Base-by-base conservation (phyloP, 2,888 invertebrate genomes). In the Melanchra persicariae region DNA sequence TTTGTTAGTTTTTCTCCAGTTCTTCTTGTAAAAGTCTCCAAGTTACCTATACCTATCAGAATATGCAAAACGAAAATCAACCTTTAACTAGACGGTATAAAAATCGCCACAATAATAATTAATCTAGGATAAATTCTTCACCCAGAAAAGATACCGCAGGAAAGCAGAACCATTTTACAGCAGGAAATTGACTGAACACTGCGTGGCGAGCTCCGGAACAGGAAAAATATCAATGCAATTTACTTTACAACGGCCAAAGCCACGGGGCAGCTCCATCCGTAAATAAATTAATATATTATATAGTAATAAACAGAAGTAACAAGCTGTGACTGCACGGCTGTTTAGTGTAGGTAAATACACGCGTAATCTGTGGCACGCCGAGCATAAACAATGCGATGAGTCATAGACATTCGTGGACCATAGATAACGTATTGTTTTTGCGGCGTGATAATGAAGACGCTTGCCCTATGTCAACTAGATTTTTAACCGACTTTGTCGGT, bases 311-410 rank as follows among this genome's bases (percentile, higher is more conserved):
- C 49, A 55, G 51, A 73, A 73, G 51, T 61, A 74, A 70, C 62
- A 79, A 47, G 58, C 70, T 65, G 63, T 78, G 70, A 70, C 70
- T 54, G 45, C 61, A 62, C 68, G 64, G 64, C 61, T 77, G 47
- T 59, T 70, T 70, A 54, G 58, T 72, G 51, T 81, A n/a, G n/a
- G n/a, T n/a, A n/a, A n/a, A 68, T 81, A 72, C 74, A 54, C 60
- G 60, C n/a, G 24, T 82, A 84, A 82, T 84, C 84, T 82, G 71
- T 77, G 77, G 82, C 69, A 82, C 51, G 80, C 63, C 67, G 64
- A 52, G 57, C 30, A 58, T 60, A 72, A 82, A 82, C 77, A 82
- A 74, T 68, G 57, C 71, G 66, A 72, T 76, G 82, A 80, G 45
- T 80, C 83, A 82, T 57, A 43, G 12, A 64, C 60, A 75, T 26